These are phyloP conservation scores for Pinna nobilis DNA, from an alignment of 1,140 invertebrate species.

Conservation along the genomic window DNA sequence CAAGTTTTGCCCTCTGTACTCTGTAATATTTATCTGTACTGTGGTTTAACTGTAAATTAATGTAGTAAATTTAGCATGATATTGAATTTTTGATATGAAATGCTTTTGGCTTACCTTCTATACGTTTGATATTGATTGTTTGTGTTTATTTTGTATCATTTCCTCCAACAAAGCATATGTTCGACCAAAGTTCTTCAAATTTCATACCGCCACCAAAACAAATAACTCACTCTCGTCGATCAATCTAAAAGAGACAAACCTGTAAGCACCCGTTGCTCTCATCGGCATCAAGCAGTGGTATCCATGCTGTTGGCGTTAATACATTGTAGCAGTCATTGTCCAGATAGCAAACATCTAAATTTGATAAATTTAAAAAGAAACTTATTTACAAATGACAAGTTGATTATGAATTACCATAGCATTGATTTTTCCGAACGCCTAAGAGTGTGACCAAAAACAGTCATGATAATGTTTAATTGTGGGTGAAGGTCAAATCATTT, in stretches of 20 bases:
- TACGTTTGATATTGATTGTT: background rate
- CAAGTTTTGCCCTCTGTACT: too few species aligned
- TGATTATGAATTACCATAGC: too few species aligned
- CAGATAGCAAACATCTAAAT: conserved; percentile 62
- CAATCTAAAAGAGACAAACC: too few species aligned
- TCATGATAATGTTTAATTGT: too few species aligned
- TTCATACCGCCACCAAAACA: background rate
- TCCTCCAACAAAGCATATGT: background rate
- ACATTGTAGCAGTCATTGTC: conserved; percentile 60
- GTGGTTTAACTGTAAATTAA: too few species aligned
- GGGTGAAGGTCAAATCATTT: too few species aligned
- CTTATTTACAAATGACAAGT: background rate
- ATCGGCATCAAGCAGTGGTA: conserved; percentile 63
- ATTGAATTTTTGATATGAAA: too few species aligned
- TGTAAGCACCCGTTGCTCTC: conserved; percentile 65
- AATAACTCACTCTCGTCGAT: background rate
- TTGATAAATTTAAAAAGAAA: background rate
- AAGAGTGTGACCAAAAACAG: too few species aligned
- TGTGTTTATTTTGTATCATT: background rate
- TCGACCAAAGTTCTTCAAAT: background rate
- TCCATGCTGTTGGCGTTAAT: conserved; percentile 64
- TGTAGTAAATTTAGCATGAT: too few species aligned
- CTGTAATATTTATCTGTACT: too few species aligned
- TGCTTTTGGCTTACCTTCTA: too few species aligned
- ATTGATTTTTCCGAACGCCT: too few species aligned